phyloP scores from a whole-genome alignment of 2,888 invertebrate species.

The Disparrhopalites patrizii region DNA sequence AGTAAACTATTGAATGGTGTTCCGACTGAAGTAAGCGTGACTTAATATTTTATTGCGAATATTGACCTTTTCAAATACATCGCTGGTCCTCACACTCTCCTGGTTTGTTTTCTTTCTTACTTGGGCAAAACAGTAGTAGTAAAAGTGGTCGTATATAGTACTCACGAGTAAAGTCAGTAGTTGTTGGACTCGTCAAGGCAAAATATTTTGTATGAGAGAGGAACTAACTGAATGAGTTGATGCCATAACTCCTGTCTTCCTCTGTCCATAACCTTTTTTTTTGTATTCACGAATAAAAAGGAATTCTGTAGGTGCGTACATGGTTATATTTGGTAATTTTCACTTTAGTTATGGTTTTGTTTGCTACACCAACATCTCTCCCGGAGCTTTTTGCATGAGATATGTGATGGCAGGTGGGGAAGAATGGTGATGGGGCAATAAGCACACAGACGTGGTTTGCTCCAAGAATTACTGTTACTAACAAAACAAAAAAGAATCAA shows the following conservation, averaged over 20 bases:
- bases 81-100: conserved; percentile 8
- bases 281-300: conserved; percentile 9
- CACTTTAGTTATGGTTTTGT: conserved; percentile 7
- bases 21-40: conserved; percentile 33
- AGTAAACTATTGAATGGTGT: conserved; percentile 4
- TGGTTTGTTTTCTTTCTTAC: conserved; percentile 5
- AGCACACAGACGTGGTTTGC: no score
- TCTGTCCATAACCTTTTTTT: no score
- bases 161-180: no score
- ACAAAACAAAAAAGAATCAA: no score
- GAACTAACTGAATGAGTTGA: no score
- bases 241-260: no score
- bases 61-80: conserved; percentile 33
- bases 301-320: conserved; percentile 8
- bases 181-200: conserved; percentile 2
- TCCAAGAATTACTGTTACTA: no score
- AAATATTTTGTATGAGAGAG: no score
- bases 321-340: conserved; percentile 9
- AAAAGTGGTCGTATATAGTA: conserved; percentile 4
- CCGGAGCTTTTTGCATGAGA: no score
- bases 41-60: conserved; percentile 39
- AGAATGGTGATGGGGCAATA: no score
- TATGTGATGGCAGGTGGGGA: no score
- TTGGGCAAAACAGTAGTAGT: conserved; percentile 15
- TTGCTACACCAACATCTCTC: no score